Evolutionary conservation across 1,140 invertebrate species (phyloP).

Genomic region (Microplitis demolitor): DNA sequence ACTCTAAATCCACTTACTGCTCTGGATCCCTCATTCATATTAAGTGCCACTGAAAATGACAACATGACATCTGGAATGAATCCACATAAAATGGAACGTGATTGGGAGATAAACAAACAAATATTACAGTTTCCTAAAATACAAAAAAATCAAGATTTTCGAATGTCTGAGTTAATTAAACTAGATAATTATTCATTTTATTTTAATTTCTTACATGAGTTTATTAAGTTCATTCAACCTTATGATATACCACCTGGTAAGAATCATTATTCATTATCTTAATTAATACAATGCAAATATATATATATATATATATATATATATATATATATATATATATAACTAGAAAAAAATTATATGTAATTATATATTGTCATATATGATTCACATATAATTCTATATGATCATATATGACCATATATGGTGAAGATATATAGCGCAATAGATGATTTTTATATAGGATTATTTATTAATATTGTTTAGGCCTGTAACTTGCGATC

Average conservation of each 20-base stretch:
- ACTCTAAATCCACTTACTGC: neutral
- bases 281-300: no score
- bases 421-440: no score
- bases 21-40: no score
- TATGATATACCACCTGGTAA: conserved; percentile 64
- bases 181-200: conserved; percentile 61
- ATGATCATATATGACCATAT: no score
- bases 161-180: conserved; percentile 59
- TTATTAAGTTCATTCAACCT: conserved; percentile 64
- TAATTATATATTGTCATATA: no score
- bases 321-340: no score
- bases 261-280: neutral
- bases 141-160: conserved; percentile 48
- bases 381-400: no score
- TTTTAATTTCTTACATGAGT: conserved; percentile 63
- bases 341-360: no score
- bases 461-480: no score
- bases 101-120: conserved; percentile 43
- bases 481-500: no score
- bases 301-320: no score
- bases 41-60: neutral
- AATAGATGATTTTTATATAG: no score
- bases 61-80: conserved; percentile 47
- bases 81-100: conserved; percentile 33
- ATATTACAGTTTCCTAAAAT: conserved; percentile 52